phyloP scores from a whole-genome alignment of 2,888 invertebrate species.

The Stenichneumon culpator region DNA sequence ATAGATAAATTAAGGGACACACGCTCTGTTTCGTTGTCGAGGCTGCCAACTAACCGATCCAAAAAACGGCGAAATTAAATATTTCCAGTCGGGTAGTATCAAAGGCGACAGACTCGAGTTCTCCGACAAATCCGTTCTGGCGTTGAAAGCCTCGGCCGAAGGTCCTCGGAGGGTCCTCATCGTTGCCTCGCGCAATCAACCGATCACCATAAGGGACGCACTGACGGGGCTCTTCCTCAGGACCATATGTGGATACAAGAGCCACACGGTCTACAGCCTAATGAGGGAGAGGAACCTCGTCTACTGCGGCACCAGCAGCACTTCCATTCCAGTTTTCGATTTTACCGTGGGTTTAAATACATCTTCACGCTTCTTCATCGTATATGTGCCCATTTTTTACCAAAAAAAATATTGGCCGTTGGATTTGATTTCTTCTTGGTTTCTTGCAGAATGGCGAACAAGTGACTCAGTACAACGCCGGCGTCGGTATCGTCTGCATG shows the following conservation, averaged over 20 bases:
- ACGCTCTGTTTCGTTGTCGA: not conserved
- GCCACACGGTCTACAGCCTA: constrained; percentile 90
- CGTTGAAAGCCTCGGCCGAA: constrained; percentile 90
- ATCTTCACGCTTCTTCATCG: not conserved
- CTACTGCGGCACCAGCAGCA: constrained; percentile 92
- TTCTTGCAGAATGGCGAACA: constrained; percentile 88
- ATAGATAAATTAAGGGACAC: too few species aligned
- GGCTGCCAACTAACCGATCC: not conserved
- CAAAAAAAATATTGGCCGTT: not conserved
- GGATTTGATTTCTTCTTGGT: constrained; percentile 1
- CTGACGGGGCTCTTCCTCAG: constrained; percentile 89
- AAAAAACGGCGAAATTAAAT: not conserved
- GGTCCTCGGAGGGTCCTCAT: constrained; percentile 90
- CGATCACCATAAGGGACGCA: constrained; percentile 91
- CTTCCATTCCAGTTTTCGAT: constrained; percentile 91
- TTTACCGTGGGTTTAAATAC: constrained; percentile 88
- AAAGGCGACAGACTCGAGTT: constrained; percentile 85
- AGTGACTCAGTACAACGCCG: constrained; percentile 87
- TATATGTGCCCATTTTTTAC: not conserved
- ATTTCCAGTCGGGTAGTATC: constrained; percentile 75
- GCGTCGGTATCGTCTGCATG: constrained; percentile 91
- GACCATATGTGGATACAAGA: constrained; percentile 87
- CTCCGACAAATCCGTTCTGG: constrained; percentile 89
- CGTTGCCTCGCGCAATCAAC: constrained; percentile 90
- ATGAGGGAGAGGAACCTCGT: constrained; percentile 89